phyloP scores from a whole-genome alignment of 2,797 vertebrate genomes.

The Arrhamphus sclerolepis region DNA sequence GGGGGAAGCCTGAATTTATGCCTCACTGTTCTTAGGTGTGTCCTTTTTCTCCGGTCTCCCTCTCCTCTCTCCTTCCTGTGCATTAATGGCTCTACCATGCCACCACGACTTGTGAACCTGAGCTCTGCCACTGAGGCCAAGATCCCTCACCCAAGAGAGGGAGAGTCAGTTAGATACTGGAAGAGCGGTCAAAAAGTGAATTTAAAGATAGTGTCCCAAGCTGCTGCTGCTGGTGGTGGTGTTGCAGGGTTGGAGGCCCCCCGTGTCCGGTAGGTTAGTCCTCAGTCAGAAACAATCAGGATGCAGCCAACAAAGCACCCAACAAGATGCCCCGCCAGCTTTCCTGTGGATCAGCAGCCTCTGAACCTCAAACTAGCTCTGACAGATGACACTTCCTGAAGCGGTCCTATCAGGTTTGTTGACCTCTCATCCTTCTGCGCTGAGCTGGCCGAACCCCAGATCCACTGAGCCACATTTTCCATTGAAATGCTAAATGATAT shows the following conservation, averaged over 20 bases:
- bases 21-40: slow-evolving; percentile 48
- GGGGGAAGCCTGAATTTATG: slow-evolving; percentile 41
- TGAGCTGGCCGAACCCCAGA: slow-evolving; percentile 49
- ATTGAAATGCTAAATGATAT: slow-evolving; percentile 73
- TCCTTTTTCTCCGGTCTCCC: slow-evolving; percentile 20
- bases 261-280: too few species aligned
- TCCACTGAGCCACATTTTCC: slow-evolving; percentile 75
- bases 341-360: slow-evolving; percentile 10
- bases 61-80: slow-evolving; percentile 18
- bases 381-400: slow-evolving; percentile 32
- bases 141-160: too few species aligned
- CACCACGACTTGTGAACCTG: slow-evolving; percentile 32
- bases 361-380: not conserved
- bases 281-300: too few species aligned
- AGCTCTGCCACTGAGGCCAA: slow-evolving; percentile 18
- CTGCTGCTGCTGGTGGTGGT: too few species aligned
- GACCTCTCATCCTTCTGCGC: slow-evolving; percentile 50
- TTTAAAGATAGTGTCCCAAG: too few species aligned
- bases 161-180: too few species aligned
- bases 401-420: slow-evolving; percentile 60
- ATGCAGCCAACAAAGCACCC: too few species aligned
- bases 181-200: too few species aligned
- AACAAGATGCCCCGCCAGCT: too few species aligned
- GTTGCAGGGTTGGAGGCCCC: too few species aligned
- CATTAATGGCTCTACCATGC: slow-evolving; percentile 72